Percentiles rank a stretch among this genome's conserved stretches.
Conservation (phyloP, 2,888 invertebrate genomes). For the Lasioglossum calceatum region DNA sequence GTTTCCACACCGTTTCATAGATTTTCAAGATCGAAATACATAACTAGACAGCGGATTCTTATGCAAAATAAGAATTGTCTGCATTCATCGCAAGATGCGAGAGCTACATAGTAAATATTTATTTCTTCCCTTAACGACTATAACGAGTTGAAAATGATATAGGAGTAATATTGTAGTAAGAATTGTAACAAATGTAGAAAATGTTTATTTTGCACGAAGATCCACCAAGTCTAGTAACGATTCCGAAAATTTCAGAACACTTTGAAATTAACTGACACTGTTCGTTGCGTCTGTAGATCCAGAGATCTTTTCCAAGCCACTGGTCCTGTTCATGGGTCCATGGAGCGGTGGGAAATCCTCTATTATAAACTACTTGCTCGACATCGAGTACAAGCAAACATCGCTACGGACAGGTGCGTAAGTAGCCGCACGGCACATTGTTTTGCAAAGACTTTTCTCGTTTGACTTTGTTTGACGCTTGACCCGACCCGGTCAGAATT, state of each 20-base stretch:
- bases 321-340: conserved; percentile 97
- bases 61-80: not conserved
- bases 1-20: not conserved
- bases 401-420: conserved; percentile 93
- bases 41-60: not conserved
- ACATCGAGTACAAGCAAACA: conserved; percentile 93
- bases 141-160: not conserved
- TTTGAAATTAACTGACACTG: not conserved
- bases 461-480: conserved; percentile 43
- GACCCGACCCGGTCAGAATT: conserved; percentile 12
- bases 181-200: too few relatives aligned
- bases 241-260: not conserved
- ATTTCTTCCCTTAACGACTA: not conserved
- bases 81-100: not conserved
- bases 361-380: conserved; percentile 95
- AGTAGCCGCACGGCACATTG: conserved; percentile 34
- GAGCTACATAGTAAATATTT: not conserved
- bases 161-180: not conserved
- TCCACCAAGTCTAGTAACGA: too few relatives aligned
- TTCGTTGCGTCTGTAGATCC: conserved; percentile 87
- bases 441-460: conserved; percentile 28
- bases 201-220: too few relatives aligned
- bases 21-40: not conserved
- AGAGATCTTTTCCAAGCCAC: conserved; percentile 97
- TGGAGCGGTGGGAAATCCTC: conserved; percentile 99